Base-by-base conservation (phyloP, 30 jellyfish, hydroid and myxozoan genomes). In the Aurelia sp. region DNA sequence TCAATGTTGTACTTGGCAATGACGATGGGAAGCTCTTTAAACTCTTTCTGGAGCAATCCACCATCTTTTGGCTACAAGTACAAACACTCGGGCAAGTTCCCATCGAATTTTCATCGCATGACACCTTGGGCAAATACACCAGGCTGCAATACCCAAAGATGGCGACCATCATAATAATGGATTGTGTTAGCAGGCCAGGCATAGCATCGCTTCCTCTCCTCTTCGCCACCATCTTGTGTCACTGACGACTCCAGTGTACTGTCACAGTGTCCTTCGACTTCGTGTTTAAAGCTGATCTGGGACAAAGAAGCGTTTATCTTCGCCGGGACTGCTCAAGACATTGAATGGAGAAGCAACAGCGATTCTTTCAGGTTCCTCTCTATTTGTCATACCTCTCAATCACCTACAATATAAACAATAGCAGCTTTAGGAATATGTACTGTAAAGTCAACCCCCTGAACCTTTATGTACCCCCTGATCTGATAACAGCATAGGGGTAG, bases 1-100 rank as follows among this genome's bases (percentile, higher is more conserved):
- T 72, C 57, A 65, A 17, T 12, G 87, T 72, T 17, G 87, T 15
- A 18, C 73, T 70, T 62, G 82, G 89, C 62, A 85, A 71, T 27
- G 84, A 53, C 1, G 85, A 15, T 61, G 95, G 95, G 55, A 85
- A 74, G 51, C 84, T 74, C 85, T 52, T 85, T 68, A 85, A 66
- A 19, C 70, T 74, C 61, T 85, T 85, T 37, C 89, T 73, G 11
- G 89, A 74, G 30, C 95, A 85, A 85, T 85, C 95, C 9, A 85
- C 89, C 69, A 68, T 76, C 68, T 61, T 65, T 23, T 85, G 95
- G 67, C 89, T 85, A 57, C 95, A 85, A 13, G 88, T 66, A 75
- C 95, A 85, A 62, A 75, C 30, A 48, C 95, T 85, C 9, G 95
- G 95, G 61, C 95, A 85, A 63, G 79, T 76, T 74, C 89, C 95